Base-by-base conservation (phyloP, 2,888 invertebrate genomes). In the Thecocarcelia acutangulata region DNA sequence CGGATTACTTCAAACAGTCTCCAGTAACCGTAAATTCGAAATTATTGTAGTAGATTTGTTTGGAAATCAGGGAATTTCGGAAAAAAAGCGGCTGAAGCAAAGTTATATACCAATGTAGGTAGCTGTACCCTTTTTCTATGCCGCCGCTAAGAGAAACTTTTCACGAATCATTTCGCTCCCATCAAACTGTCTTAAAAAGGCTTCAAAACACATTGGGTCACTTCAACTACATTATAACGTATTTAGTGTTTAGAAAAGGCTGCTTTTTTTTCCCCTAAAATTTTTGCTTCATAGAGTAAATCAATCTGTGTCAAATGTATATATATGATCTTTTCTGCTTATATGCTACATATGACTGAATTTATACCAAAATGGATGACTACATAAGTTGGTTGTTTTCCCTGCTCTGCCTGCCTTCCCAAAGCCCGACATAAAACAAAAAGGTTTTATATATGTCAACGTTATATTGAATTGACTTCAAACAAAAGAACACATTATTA, bases 231-330 rank as follows among this genome's bases (percentile, higher is more conserved):
- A 72, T 3, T 6, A 8, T 33, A 3, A n/a, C 17, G n/a, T 21
- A 48, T 68, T 68, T 52, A 61, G 44, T 28, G 24, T 15, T 44
- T 42, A 37, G 5, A 8, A 37, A 17, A 64, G 42, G 40, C 33
- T 37, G 13, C 0, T 17, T 19, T 61, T 17, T 19, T 4, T 56
- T 37, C 12, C 6, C n/a, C 17, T 40, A 40, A 1, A 59, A 33
- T 17, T 42, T 24, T 59, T 66, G 44, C 52, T 44, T 74, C 50
- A 33, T 33, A 13, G 19, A 68, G 56, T 81, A 73, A 82, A 82
- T 82, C 81, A 82, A 78, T 82, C 81, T 82, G 77, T 77, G 81
- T 78, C 81, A 74, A 82, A 76, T 74, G 63, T 74, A 58, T 77
- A 69, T 77, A 69, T 66, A 64, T 82, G 81, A 69, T 73, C 46